These are phyloP conservation scores for Lepus timidus DNA, from an alignment of 2,113 vertebrate genomes.

Conservation along the genomic window DNA sequence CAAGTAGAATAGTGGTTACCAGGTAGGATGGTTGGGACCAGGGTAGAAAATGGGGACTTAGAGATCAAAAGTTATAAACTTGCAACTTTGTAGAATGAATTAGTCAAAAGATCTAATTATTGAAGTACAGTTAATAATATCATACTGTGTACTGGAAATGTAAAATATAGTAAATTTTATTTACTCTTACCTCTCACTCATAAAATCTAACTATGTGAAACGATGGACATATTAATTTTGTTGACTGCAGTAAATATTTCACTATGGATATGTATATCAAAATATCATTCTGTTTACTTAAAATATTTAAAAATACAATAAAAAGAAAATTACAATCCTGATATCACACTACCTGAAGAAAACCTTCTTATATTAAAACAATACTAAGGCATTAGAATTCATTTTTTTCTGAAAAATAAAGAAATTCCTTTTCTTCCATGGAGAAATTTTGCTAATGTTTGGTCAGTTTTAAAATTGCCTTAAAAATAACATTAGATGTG, in stretches of 20 bases:
- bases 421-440: not conserved
- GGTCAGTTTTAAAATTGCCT: not conserved
- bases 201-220: not conserved
- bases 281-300: too few species aligned
- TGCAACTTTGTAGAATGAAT: not conserved
- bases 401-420: not conserved
- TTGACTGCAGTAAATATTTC: not conserved
- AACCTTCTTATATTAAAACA: not conserved
- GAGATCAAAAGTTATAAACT: not conserved
- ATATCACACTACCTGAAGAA: not conserved
- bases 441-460: not conserved
- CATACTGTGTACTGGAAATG: not conserved
- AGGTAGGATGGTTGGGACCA: too few species aligned
- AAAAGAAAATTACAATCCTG: not conserved
- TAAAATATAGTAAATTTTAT: not conserved
- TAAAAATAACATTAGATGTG: not conserved
- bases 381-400: not conserved
- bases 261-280: not conserved
- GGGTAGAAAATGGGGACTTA: not conserved
- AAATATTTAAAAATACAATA: not conserved
- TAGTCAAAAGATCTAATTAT: not conserved
- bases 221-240: not conserved
- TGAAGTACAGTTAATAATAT: not conserved
- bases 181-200: not conserved
- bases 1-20: not conserved